phyloP scores from a whole-genome alignment of 53 echinoderm and acorn worm genomes.

The Holothuria leucospilota region DNA sequence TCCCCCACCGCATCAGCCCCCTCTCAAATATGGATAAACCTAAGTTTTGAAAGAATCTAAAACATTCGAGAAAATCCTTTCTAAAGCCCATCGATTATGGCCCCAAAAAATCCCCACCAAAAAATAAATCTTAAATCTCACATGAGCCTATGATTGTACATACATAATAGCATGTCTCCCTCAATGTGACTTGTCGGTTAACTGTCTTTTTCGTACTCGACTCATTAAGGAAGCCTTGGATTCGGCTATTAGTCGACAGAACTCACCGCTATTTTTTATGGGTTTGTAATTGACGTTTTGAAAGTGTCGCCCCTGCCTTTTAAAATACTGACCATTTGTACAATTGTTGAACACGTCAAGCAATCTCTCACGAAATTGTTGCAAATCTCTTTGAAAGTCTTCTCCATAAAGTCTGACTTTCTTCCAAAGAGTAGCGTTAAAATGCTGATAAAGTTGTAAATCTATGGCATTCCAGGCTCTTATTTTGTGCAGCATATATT shows the following conservation, averaged over 20 bases:
- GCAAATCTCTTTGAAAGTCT: slow-evolving; percentile 57
- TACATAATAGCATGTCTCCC: too few species aligned
- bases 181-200: neutral
- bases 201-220: neutral
- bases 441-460: slow-evolving; percentile 60
- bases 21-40: too few species aligned
- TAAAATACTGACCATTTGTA: slow-evolving; percentile 56
- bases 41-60: too few species aligned
- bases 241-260: slow-evolving; percentile 55
- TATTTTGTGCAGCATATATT: slow-evolving; percentile 59
- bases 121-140: too few species aligned
- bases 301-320: slow-evolving; percentile 61
- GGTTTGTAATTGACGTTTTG: slow-evolving; percentile 62
- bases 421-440: slow-evolving; percentile 63
- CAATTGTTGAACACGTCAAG: slow-evolving; percentile 59
- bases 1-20: too few species aligned
- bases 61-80: too few species aligned
- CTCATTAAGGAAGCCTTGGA: slow-evolving; percentile 30
- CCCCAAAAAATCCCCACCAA: too few species aligned
- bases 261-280: slow-evolving; percentile 14
- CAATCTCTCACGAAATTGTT: slow-evolving; percentile 54
- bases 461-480: slow-evolving; percentile 76
- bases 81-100: too few species aligned
- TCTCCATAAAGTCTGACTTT: slow-evolving; percentile 70
- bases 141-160: too few species aligned